Evolutionary conservation across 2,113 vertebrate species (phyloP), one percentile per base, ranked within the genome.

Genomic region (Rafetus swinhoei): DNA sequence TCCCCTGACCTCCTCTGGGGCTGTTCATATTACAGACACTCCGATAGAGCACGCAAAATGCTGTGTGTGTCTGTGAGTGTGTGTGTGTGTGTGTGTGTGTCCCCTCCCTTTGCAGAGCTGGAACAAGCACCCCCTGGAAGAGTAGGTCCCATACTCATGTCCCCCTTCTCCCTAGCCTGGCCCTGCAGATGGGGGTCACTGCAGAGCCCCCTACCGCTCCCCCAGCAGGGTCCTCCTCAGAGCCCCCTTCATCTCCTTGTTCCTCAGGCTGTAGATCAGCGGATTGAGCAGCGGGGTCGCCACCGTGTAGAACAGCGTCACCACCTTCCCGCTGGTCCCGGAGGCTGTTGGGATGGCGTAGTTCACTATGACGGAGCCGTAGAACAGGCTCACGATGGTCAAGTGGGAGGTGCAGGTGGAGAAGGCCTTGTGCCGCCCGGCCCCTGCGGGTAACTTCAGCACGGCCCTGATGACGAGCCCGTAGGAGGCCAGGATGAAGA

Each of bases 241-340:
- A 53, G 96, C 90, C 25, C 87, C 53, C 90, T 97, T 97, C 94
- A 97, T 91, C 60, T 97, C 94, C 56, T 96, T 96, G 81, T 97
- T 97, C 50, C 94, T 92, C 83, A 97, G 95, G 72, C 95, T 97
- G 9, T 97, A 97, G 82, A 97, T 96, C 18, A 97, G 32, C 2
- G 97, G 97, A 65, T 97, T 97, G 62, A 96, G 88, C 74, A 97
- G 87, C 50, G 97, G 96, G 25, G 95, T 97, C 86, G 95, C 74
- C 39, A 92, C 54, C 29, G 96, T 95, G 76, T 97, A 97, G 12
- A 95, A 79, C 53, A 97, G 65, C 15, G 95, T 97, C 53, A 96
- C 80, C 6, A 95, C 85, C 87, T 97, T 97, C 88, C 96, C 94
- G 84, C 92, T 88, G 79, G 90, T 79, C 69, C 72, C 77, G 77